These are phyloP conservation scores for Euthynnus affinis DNA, from an alignment of 2,797 vertebrate species.

Conservation along the genomic window DNA sequence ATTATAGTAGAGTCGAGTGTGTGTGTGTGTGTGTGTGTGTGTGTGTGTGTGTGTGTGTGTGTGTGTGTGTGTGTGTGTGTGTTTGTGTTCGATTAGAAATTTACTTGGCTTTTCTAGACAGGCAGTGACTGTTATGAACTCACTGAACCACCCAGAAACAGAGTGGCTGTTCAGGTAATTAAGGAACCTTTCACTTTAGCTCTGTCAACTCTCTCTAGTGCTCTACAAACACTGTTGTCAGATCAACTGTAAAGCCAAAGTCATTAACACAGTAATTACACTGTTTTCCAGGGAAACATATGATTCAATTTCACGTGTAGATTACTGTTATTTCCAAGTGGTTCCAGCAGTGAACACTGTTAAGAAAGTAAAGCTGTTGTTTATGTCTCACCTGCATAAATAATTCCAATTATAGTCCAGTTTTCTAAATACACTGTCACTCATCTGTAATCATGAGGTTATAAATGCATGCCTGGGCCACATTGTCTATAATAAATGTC, in stretches of 20 bases:
- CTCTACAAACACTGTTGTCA: slow-evolving; percentile 41
- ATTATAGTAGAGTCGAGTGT: not conserved
- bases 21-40: slow-evolving; percentile 4
- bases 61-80: slow-evolving; percentile 19
- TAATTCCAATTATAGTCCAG: not conserved
- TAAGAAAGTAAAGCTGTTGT: not conserved
- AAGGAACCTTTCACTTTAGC: slow-evolving; percentile 42
- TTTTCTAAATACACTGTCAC: not conserved
- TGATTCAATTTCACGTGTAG: slow-evolving; percentile 40
- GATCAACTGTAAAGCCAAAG: slow-evolving; percentile 40
- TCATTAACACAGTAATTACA: slow-evolving; percentile 40
- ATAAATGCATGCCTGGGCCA: not conserved
- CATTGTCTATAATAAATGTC: not conserved
- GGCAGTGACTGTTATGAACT: slow-evolving; percentile 58
- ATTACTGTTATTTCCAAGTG: not conserved
- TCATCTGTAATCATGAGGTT: not conserved
- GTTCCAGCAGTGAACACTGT: not conserved
- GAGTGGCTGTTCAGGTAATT: slow-evolving; percentile 56
- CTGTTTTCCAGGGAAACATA: slow-evolving; percentile 5
- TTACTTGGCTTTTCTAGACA: slow-evolving; percentile 41
- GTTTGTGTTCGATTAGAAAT: slow-evolving; percentile 37
- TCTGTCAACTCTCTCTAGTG: slow-evolving; percentile 28
- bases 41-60: slow-evolving; percentile 17
- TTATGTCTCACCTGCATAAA: not conserved
- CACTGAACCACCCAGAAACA: slow-evolving; percentile 64